Evolutionary conservation across 2,888 invertebrate genomes (phyloP).

Genomic region (Pterobdella sp.): DNA sequence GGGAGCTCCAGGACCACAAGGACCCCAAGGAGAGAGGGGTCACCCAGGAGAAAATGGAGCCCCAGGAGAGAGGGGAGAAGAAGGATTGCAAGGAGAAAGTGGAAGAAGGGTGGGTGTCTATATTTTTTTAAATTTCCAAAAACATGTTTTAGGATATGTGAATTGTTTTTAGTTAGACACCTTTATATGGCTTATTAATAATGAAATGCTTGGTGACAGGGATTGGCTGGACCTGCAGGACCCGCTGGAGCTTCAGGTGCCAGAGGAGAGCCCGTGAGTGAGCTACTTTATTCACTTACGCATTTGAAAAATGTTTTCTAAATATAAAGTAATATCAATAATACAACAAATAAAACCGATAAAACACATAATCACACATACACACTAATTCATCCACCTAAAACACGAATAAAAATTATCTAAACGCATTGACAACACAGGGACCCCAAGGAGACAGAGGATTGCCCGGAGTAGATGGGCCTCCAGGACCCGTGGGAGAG

Average conservation of each 20-base stretch:
- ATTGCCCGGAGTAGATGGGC: background rate
- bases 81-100: slow-evolving; percentile 34
- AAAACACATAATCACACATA: background rate
- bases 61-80: slow-evolving; percentile 34
- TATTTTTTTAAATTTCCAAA: background rate
- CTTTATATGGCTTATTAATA: background rate
- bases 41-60: slow-evolving; percentile 32
- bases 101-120: slow-evolving; percentile 33
- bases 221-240: slow-evolving; percentile 28
- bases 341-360: background rate
- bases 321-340: background rate
- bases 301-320: background rate
- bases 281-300: too few species aligned
- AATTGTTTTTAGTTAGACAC: background rate
- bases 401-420: background rate
- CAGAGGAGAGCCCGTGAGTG: slow-evolving; percentile 10
- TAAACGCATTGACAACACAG: too few species aligned
- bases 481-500: slow-evolving; percentile 7
- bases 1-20: slow-evolving; percentile 31
- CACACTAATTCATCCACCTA: background rate
- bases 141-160: background rate
- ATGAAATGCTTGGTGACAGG: background rate
- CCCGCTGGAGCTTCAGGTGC: slow-evolving; percentile 13
- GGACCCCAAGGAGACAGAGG: slow-evolving; percentile 5
- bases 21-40: slow-evolving; percentile 32